Base-by-base conservation (phyloP, 2,113 vertebrate genomes). In the Hemicordylus capensis region DNA sequence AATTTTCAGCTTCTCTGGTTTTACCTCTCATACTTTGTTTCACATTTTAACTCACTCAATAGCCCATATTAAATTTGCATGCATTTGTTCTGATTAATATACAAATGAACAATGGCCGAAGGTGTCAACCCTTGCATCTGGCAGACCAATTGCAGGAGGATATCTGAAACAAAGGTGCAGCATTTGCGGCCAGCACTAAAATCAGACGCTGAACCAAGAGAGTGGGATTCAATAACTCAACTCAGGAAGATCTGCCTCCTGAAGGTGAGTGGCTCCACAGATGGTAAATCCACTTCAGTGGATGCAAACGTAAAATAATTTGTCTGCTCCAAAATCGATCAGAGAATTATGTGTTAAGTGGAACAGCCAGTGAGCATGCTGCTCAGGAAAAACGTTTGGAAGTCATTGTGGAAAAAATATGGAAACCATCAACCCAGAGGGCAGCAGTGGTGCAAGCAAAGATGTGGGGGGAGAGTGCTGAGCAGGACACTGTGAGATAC, bases 351-450 rank as follows among this genome's bases (percentile, higher is more conserved):
- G 90, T 93, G 92, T 85, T 90, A 90, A 94, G 93, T 86, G 91
- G 90, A 94, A 93, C 89, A 91, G 89, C 90, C 90, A 83, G 92
- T 90, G 88, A 87, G 63, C 74, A 22, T 66, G 63, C 59, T 76
- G 87, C 54, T 90, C 88, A 86, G 93, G 90, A 91, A 95, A 94
- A 95, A 87, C 92, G 91, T 94, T 93, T 93, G 86, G 69, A 89
- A 91, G 75, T 90, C 90, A 78, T 86, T 86, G 85, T 90, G 92
- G 90, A 92, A 88, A 51, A 92, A 93, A 76, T 88, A 91, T 93
- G 93, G 94, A 94, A 94, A 89, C 69, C 81, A 93, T 94, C 93
- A 94, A 9, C 44, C 75, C 0, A 0, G 64, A 69, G 83, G 58
- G 87, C 85, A 89, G 72, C 0, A 84, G 61, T 75, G 76, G 58